Conservation (phyloP, 2,888 invertebrate species). For the Orthosia incerta region DNA sequence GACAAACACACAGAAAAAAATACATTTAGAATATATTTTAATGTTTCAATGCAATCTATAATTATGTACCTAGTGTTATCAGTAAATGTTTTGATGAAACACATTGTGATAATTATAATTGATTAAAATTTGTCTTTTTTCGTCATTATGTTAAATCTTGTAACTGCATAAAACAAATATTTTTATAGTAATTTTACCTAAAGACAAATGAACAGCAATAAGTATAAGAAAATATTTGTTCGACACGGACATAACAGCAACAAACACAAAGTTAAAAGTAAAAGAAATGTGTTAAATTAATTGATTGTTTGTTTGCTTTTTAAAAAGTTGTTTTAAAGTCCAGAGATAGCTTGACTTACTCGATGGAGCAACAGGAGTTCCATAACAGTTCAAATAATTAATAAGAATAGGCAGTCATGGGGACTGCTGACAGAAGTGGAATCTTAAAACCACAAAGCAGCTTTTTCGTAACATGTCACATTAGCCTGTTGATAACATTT, state of each 20-base stretch:
- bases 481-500: too few species aligned
- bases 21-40: background rate
- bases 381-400: background rate
- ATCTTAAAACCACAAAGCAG: too few species aligned
- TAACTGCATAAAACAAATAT: background rate
- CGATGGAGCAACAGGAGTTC: background rate
- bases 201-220: too few species aligned
- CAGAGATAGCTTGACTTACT: background rate
- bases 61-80: constrained; percentile 2
- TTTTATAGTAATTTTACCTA: too few species aligned
- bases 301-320: background rate
- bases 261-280: background rate
- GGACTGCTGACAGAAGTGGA: too few species aligned
- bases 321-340: too few species aligned
- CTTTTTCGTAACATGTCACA: too few species aligned
- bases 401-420: background rate
- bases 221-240: background rate
- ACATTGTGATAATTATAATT: background rate
- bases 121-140: too few species aligned
- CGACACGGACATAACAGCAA: background rate
- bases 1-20: too few species aligned
- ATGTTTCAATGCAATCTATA: background rate
- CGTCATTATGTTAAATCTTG: too few species aligned
- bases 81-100: background rate
- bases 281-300: too few species aligned